A percentile compares a stretch with the other conserved stretches of the same genome.
Conservation (phyloP, 2,888 invertebrate species). For the Tetragonisca angustula region DNA sequence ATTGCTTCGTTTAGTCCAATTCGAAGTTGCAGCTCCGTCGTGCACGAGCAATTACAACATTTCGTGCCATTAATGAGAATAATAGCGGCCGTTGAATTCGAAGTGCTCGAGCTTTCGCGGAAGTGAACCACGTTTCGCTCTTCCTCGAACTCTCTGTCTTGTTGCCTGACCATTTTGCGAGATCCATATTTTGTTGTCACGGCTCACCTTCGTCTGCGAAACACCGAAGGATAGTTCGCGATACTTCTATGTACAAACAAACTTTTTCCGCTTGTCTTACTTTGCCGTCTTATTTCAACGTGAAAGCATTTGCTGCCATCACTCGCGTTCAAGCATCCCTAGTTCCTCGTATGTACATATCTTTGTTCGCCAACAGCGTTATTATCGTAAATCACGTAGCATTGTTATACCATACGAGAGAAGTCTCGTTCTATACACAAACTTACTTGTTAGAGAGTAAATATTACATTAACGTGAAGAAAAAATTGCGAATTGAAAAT, state of each 20-base stretch:
- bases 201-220: not conserved
- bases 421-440: not conserved
- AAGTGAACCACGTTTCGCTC: not conserved
- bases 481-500: not conserved
- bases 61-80: not conserved
- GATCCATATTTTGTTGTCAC: conserved; percentile 4
- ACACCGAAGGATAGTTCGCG: not conserved
- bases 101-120: not conserved
- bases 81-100: not conserved
- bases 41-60: conserved; percentile 8
- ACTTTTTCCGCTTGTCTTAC: not conserved
- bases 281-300: not conserved
- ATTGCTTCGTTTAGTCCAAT: conserved; percentile 15
- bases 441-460: not conserved
- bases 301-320: not conserved
- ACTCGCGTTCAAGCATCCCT: too few relatives aligned
- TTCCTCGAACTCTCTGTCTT: not conserved
- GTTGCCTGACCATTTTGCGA: not conserved
- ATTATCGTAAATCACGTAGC: not conserved
- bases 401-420: not conserved
- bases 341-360: not conserved
- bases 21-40: conserved; percentile 19
- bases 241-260: conserved; percentile 11
- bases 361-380: not conserved
- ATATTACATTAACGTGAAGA: not conserved